These are phyloP conservation scores for Columba livia DNA, from an alignment of 2,113 vertebrate genomes.

Conservation along the genomic window DNA sequence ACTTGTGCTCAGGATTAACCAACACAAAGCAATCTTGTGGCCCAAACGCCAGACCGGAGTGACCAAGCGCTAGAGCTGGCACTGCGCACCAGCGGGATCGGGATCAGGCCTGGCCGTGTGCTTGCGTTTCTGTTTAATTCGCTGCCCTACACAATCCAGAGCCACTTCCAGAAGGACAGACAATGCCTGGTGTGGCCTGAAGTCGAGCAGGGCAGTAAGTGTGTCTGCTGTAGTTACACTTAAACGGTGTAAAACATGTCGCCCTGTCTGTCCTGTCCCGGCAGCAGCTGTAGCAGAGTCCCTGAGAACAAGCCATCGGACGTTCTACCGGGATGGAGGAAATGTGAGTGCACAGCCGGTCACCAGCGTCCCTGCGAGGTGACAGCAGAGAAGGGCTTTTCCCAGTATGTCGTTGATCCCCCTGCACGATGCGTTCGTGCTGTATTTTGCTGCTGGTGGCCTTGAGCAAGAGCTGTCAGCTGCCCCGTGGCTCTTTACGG, in stretches of 20 bases:
- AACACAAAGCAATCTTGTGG: neutral
- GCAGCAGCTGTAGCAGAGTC: neutral
- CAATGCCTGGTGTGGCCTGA: neutral
- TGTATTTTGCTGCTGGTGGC: neutral
- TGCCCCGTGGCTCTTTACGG: neutral
- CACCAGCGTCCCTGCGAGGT: fast-evolving
- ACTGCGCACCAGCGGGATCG: fast-evolving
- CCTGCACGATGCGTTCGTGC: fast-evolving
- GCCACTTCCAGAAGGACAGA: neutral
- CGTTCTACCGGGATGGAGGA: neutral
- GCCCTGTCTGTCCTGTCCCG: neutral
- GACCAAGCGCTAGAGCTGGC: fast-evolving
- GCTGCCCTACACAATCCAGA: neutral
- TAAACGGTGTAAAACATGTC: neutral
- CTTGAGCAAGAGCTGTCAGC: neutral
- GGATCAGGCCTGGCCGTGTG: neutral
- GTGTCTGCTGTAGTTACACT: neutral
- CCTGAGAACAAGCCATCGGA: neutral
- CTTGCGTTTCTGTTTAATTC: neutral
- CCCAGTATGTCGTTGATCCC: neutral
- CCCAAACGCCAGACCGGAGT: neutral
- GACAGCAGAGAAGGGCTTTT: neutral
- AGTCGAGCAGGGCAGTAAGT: neutral
- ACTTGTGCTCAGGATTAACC: neutral
- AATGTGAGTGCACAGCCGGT: neutral